A percentile compares a stretch with the other conserved stretches of the same genome.
phyloP scores from a whole-genome alignment of 2,113 vertebrate species.

The Mixornis gularis region DNA sequence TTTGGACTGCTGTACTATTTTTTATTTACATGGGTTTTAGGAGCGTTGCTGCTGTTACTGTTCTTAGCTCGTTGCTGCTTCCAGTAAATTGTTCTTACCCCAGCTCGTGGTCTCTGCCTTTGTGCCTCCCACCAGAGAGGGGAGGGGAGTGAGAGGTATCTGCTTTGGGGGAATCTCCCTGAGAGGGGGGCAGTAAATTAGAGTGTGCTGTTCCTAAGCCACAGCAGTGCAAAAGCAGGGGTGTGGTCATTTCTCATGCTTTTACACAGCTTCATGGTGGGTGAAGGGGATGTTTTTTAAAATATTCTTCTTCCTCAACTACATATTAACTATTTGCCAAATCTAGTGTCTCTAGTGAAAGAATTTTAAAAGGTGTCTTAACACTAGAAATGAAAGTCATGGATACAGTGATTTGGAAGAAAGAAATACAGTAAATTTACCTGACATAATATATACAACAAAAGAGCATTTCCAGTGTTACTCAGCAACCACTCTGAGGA shows the following conservation, averaged over 20 bases:
- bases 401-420: neutral
- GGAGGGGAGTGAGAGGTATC: neutral
- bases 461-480: neutral
- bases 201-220: neutral
- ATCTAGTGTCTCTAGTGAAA: neutral
- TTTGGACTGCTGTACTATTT: neutral
- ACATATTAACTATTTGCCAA: neutral
- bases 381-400: neutral
- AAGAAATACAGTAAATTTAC: neutral
- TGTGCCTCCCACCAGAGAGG: neutral
- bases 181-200: accelerated
- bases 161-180: neutral
- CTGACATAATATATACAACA: neutral
- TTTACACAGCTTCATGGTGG: neutral
- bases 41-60: neutral
- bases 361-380: neutral
- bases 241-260: neutral
- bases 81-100: neutral
- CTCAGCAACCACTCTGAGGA: neutral
- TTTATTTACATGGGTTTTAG: neutral
- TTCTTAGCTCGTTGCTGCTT: neutral
- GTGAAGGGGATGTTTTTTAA: neutral
- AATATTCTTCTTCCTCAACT: neutral
- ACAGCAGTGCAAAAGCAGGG: neutral
- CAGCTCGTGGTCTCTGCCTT: neutral